Base-by-base conservation (phyloP, 2,797 vertebrate species). In the Microhierax caerulescens region DNA sequence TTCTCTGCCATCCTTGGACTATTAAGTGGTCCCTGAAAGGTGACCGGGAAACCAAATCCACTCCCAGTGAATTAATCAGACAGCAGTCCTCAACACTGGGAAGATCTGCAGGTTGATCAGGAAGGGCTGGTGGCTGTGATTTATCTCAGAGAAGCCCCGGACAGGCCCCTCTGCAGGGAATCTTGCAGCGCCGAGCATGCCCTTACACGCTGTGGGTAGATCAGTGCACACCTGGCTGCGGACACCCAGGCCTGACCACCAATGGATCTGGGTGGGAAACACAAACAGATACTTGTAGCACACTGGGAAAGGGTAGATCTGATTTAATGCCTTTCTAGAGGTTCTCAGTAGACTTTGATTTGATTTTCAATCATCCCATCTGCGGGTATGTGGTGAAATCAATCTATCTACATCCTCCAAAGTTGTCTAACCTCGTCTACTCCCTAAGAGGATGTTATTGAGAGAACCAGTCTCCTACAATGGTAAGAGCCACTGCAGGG, bases 171-270 rank as follows among this genome's bases (percentile, higher is more conserved):
- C 74, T 78, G 36, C 24, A 36, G 56, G 39, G 19, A 54, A 60
- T 65, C 34, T 13, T 28, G 60, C 36, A 80, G 51, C 63, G 36
- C 24, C 0, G 3, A 39, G 17, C 1, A 0, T 22, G 22, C 56
- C 23, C 54, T 90, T 64, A 30, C 5, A 36, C 68, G 1, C 15
- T 39, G 6, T 43, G 78, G 19, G 20, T 12, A 24, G 34, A 65
- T 53, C 50, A 36, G 10, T 16, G 14, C 3, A 3, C 13, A 57
- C 28, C 39, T 39, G 60, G 34, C 24, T 85, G 79, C 19, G n/a
- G 13, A 51, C 10, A 32, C 8, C 11, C 47, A 61, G 41, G 41
- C 23, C 20, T 72, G 57, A 65, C 57, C 61, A 68, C 72, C 53
- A 57, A 37, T 1, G 0, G 16, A n/a, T 72, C 39, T 60, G 7